These are phyloP conservation scores for cattle (Bos taurus) DNA, from an alignment of 2,113 vertebrate species.

Conservation along the genomic window ARS-UCD2.0 NC_037343.1:41223501-41224000, in stretches of 20 bases:
- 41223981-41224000: not conserved
- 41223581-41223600: not conserved
- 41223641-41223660: not conserved
- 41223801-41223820: not conserved
- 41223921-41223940: not conserved
- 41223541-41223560: rapidly evolving
- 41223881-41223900: not conserved
- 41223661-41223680: not conserved
- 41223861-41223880: not conserved
- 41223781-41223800: not conserved
- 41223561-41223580: too few species aligned
- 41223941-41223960: not conserved
- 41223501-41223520: not conserved
- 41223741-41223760: not conserved
- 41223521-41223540: rapidly evolving
- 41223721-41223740: not conserved
- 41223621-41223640: not conserved
- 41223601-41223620: not conserved
- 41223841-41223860: not conserved
- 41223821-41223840: rapidly evolving
- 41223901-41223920: not conserved
- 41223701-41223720: not conserved
- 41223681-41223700: not conserved
- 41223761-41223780: not conserved
- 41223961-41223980: not conserved